Evolutionary conservation across 2,797 vertebrate species (phyloP).

Genomic region (Crenichthys baileyi): DNA sequence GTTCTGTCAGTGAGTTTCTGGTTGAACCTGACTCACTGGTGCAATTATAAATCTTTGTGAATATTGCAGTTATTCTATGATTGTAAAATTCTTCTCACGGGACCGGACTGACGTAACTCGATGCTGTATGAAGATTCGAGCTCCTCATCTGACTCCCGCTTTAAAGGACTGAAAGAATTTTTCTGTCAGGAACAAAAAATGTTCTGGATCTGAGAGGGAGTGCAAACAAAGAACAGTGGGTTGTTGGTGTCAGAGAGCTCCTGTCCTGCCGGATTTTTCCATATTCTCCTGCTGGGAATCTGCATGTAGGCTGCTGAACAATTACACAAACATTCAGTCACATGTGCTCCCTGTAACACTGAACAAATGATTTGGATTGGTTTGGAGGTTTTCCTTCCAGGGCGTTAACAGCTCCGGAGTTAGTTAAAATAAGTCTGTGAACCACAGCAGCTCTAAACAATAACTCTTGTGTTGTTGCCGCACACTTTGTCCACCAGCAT

Average conservation of each 20-base stretch:
- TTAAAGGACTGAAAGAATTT: neutral
- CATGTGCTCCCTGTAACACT: neutral
- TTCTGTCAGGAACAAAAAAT: neutral
- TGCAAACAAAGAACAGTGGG: slow-evolving; percentile 10
- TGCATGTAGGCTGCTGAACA: slow-evolving; percentile 10
- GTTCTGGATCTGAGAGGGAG: neutral
- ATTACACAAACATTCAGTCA: slow-evolving; percentile 19
- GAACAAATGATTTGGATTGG: neutral
- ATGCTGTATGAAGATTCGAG: neutral
- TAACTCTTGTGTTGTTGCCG: neutral
- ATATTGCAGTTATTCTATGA: neutral
- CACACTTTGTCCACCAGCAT: neutral
- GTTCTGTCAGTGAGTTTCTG: neutral
- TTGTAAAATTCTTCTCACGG: slow-evolving; percentile 2
- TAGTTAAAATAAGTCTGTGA: neutral
- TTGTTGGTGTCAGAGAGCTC: slow-evolving; percentile 4
- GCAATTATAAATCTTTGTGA: neutral
- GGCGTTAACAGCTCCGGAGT: neutral
- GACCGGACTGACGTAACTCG: neutral
- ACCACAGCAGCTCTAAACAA: neutral
- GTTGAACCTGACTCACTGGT: neutral
- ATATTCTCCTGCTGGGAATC: slow-evolving; percentile 8
- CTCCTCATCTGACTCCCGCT: slow-evolving; percentile 5
- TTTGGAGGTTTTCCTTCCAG: neutral
- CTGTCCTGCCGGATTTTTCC: slow-evolving; percentile 4